Evolutionary conservation across 2,113 vertebrate genomes (phyloP), one percentile per base, ranked within the genome.

Genomic region (Brachypodius melanocephalos): DNA sequence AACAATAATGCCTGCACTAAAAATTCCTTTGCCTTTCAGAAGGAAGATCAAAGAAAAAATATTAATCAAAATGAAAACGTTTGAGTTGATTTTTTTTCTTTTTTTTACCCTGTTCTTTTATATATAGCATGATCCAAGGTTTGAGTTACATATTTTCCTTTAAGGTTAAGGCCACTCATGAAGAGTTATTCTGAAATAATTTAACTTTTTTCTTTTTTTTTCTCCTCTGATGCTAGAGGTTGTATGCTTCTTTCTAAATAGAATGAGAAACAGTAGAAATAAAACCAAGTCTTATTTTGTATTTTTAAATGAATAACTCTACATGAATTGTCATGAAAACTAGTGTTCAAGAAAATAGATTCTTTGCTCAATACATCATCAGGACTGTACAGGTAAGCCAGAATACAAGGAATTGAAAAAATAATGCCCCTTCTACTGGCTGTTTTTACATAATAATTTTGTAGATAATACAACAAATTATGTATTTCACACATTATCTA

Each of bases 31-130:
- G 36, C 57, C n/a, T 89, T 65, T 94, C 69, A 91, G 89, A 89
- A 75, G 28, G 9, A 95, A 89, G 69, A 93, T 86, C 86, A 94
- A 97, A 93, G 59, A 51, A 90, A 90, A 94, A 93, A 77, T 31
- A 86, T 45, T 85, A 80, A 78, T 80, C 32, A 88, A 89, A 93
- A 94, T 29, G 32, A 89, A 85, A 65, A 63, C 1, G 4, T 1
- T 4, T 38, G 38, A 38, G 38, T 59, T 43, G 11, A 13, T 9
- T 61, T 43, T 6, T 58, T 80, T 45, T 38, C 8, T 18, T 10
- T 9, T 4, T 18, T 49, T 42, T 69, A 25, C 31, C 1, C 34
- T 66, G 4, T 65, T 88, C 59, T 80, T 68, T 68, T 58, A 31
- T 62, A 63, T 67, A 54, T 16, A 90, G 31, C 21, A 78, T n/a